These are phyloP conservation scores for Drosophila novamexicana DNA, from an alignment of 1,140 invertebrate species.

Conservation along the genomic window DNA sequence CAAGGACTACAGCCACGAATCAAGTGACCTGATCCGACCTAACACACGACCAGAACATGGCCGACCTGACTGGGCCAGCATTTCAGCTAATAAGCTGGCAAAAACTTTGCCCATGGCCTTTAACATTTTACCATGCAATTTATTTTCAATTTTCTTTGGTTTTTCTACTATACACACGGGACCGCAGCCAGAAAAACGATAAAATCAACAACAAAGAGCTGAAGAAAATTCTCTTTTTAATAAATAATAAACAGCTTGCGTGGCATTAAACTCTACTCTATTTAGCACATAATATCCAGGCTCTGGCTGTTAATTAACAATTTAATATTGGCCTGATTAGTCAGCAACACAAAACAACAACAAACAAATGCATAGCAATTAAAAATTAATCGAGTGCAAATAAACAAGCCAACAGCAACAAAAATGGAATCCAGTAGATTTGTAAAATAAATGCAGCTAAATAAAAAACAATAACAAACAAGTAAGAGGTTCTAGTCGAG, in stretches of 20 bases:
- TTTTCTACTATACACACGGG: not conserved
- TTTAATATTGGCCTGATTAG: constrained; percentile 6
- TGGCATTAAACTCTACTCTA: not conserved
- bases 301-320: constrained; percentile 5
- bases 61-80: not conserved
- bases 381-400: constrained; percentile 1
- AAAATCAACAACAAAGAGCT: too few species aligned
- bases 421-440: constrained; percentile 9
- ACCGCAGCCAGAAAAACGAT: not conserved
- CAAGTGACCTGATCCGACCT: constrained; percentile 2
- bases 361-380: not conserved
- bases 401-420: constrained; percentile 3
- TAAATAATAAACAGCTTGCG: not conserved
- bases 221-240: not conserved
- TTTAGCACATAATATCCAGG: not conserved
- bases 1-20: constrained; percentile 1
- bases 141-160: constrained; percentile 16
- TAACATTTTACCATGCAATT: constrained; percentile 14
- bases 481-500: too few species aligned
- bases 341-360: not conserved
- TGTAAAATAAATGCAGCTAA: too few species aligned
- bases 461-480: not conserved
- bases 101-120: not conserved
- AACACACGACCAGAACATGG: not conserved
- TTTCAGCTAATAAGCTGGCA: constrained; percentile 10